Percentiles rank a stretch among this genome's conserved stretches.
These are phyloP conservation scores for Pollenia angustigena DNA, from an alignment of 2,888 invertebrate genomes.

Conservation along the genomic window DNA sequence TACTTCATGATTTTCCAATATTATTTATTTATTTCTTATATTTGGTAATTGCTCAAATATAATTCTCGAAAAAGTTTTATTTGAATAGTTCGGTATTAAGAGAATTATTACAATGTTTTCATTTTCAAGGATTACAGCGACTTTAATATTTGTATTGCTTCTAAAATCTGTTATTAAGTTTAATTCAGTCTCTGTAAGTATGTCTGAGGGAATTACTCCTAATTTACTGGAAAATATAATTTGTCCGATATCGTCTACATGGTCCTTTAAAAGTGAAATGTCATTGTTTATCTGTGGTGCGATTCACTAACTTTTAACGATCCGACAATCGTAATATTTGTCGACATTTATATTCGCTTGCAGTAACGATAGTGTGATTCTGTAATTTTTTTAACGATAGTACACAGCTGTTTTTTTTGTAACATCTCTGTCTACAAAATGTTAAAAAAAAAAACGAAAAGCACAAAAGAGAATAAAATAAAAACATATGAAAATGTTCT, in stretches of 20 bases:
- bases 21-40: neutral
- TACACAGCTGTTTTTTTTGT: too few relatives aligned
- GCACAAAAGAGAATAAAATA: too few relatives aligned
- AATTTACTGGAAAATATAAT: neutral
- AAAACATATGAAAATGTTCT: too few relatives aligned
- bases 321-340: too few relatives aligned
- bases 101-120: neutral
- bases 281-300: too few relatives aligned
- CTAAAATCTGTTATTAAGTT: neutral
- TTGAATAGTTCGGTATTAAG: slow-evolving; percentile 1
- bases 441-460: too few relatives aligned
- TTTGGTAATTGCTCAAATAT: slow-evolving; percentile 31
- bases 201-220: neutral
- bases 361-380: too few relatives aligned
- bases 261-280: neutral
- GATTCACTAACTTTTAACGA: too few relatives aligned
- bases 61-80: slow-evolving; percentile 10
- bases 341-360: too few relatives aligned
- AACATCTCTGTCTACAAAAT: too few relatives aligned
- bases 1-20: slow-evolving; percentile 10
- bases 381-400: too few relatives aligned
- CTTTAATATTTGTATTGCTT: neutral
- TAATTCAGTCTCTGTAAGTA: neutral
- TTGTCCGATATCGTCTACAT: neutral
- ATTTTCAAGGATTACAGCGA: neutral